Conservation (phyloP, 2,797 vertebrate genomes). For the Thamnophis elegans region DNA sequence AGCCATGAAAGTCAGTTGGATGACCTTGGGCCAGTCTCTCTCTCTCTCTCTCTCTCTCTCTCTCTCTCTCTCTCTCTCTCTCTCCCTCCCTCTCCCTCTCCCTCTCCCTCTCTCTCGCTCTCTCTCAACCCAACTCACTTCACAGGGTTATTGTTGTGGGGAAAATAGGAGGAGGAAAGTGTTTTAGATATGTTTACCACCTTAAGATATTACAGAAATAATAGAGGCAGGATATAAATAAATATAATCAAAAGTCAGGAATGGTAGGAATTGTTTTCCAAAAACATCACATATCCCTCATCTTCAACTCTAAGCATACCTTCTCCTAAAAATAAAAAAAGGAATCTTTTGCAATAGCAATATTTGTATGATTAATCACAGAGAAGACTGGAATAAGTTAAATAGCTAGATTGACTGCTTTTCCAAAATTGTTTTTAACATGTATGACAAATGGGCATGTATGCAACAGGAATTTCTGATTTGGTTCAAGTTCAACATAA, state of each 20-base stretch:
- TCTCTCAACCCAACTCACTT: neutral
- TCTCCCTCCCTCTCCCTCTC: too few species aligned
- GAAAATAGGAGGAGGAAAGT: neutral
- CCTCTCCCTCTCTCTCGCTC: too few species aligned
- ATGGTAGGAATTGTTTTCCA: neutral
- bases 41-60: too few species aligned
- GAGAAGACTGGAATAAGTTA: neutral
- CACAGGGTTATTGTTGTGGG: neutral
- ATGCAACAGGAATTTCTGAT: constrained; percentile 18
- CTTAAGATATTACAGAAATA: neutral
- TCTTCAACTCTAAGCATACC: neutral
- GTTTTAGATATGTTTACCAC: neutral
- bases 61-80: too few species aligned
- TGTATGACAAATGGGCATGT: neutral
- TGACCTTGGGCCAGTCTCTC: neutral
- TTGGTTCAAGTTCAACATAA: constrained; percentile 52
- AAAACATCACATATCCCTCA: neutral
- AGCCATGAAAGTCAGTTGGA: neutral
- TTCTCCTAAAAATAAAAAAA: neutral
- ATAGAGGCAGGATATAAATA: neutral
- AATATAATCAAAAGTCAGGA: neutral
- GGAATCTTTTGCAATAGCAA: neutral
- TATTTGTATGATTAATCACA: neutral
- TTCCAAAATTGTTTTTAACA: neutral
- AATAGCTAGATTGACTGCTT: constrained; percentile 23